phyloP scores from a whole-genome alignment of 2,113 vertebrate species.

The Leptocoma aspasia region DNA sequence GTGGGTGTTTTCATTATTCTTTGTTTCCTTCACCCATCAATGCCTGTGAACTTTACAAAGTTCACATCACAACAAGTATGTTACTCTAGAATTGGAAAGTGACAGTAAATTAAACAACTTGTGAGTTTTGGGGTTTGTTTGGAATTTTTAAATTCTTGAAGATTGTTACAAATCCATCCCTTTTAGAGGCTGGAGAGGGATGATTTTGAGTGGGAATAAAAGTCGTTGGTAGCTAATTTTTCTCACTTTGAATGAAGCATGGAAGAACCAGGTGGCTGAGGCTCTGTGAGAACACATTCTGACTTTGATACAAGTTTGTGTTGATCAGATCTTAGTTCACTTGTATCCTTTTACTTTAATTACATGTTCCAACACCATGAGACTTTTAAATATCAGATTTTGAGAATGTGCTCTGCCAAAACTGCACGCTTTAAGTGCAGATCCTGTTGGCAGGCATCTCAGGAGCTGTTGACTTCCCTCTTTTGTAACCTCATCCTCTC shows the following conservation, averaged over 20 bases:
- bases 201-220: neutral
- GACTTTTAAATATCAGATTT: conserved; percentile 39
- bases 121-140: neutral
- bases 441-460: conserved; percentile 34
- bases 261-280: neutral
- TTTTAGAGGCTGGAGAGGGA: neutral
- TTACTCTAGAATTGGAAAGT: neutral
- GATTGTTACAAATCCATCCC: neutral
- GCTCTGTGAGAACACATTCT: neutral
- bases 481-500: neutral
- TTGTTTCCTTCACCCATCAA: neutral
- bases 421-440: neutral
- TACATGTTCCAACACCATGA: neutral
- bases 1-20: neutral
- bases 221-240: neutral
- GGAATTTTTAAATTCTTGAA: neutral
- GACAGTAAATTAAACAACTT: neutral
- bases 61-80: neutral
- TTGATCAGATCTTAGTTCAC: conserved; percentile 1
- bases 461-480: neutral
- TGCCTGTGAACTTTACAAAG: neutral
- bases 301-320: neutral
- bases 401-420: conserved; percentile 30
- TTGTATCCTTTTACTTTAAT: conserved; percentile 30
- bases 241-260: neutral